phyloP scores from a whole-genome alignment of 2,797 vertebrate genomes.

The Rousettus madagascariensis region DNA sequence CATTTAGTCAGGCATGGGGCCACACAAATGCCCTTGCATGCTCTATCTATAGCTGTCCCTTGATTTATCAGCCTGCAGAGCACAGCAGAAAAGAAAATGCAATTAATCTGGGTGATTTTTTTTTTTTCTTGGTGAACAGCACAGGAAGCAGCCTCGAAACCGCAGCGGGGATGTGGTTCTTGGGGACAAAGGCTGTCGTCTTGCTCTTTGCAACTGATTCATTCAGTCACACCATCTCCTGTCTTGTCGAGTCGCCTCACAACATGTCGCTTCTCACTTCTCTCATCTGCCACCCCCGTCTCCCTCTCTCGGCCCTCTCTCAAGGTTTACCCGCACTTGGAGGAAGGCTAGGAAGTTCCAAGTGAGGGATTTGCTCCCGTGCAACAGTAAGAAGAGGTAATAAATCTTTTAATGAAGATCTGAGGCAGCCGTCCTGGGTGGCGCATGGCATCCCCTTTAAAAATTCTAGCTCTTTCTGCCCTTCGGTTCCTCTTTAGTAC shows the following conservation, averaged over 20 bases:
- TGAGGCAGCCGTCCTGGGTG: not conserved
- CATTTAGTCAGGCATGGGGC: not conserved
- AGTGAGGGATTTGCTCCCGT: not conserved
- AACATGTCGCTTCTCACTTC: not conserved
- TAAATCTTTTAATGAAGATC: not conserved
- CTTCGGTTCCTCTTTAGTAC: not conserved
- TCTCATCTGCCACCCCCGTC: not conserved
- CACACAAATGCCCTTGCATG: not conserved
- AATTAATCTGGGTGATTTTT: not conserved
- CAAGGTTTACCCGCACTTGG: not conserved
- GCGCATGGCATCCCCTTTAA: not conserved
- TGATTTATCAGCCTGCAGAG: not conserved
- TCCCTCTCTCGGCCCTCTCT: not conserved
- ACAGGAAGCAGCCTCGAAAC: not conserved
- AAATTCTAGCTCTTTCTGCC: not conserved
- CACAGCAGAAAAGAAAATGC: not conserved
- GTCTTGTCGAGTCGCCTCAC: not conserved
- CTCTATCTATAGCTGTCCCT: not conserved
- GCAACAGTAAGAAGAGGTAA: not conserved
- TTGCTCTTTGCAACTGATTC: not conserved
- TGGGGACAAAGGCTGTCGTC: not conserved
- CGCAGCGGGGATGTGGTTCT: not conserved
- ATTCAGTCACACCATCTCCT: not conserved
- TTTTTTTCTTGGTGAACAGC: not conserved
- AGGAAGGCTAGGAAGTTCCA: not conserved